Conservation (phyloP, 2,113 vertebrate genomes). For the Hippocampus zosterae region DNA sequence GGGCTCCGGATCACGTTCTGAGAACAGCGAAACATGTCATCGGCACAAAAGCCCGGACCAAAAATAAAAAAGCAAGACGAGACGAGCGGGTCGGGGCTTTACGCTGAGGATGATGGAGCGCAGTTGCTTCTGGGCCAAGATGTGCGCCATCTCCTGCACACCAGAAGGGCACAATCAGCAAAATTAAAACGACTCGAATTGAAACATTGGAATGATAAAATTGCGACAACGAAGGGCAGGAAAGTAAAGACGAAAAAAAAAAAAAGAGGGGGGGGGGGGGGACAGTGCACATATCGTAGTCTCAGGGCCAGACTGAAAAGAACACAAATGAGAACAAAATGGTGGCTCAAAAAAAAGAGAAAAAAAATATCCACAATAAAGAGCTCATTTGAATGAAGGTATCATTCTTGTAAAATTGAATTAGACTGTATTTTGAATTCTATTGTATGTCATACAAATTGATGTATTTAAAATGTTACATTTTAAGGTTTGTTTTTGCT, state of each 20-base stretch:
- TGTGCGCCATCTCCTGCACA: slow-evolving; percentile 93
- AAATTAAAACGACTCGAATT: not conserved
- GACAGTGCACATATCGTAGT: not conserved
- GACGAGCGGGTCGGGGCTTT: slow-evolving; percentile 2
- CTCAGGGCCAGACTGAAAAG: not conserved
- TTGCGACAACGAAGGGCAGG: not conserved
- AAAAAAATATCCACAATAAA: too few relatives aligned
- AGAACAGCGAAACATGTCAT: not conserved
- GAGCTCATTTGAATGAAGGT: too few relatives aligned
- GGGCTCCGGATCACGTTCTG: slow-evolving; percentile 92
- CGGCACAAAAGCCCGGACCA: not conserved
- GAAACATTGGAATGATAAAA: not conserved
- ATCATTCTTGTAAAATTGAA: too few relatives aligned
- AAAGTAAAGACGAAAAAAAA: not conserved
- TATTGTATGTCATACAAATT: too few relatives aligned
- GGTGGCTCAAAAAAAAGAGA: too few relatives aligned
- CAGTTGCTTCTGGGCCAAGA: slow-evolving; percentile 94
- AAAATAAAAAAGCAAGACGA: not conserved
- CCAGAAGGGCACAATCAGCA: not conserved
- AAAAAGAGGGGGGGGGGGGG: not conserved
- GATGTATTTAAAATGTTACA: too few relatives aligned
- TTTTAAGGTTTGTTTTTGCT: too few relatives aligned
- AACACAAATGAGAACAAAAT: too few relatives aligned
- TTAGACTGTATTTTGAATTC: too few relatives aligned
- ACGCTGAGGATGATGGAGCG: slow-evolving; percentile 92